Conservation (phyloP, 2,113 vertebrate genomes). For the Spea bombifrons region DNA sequence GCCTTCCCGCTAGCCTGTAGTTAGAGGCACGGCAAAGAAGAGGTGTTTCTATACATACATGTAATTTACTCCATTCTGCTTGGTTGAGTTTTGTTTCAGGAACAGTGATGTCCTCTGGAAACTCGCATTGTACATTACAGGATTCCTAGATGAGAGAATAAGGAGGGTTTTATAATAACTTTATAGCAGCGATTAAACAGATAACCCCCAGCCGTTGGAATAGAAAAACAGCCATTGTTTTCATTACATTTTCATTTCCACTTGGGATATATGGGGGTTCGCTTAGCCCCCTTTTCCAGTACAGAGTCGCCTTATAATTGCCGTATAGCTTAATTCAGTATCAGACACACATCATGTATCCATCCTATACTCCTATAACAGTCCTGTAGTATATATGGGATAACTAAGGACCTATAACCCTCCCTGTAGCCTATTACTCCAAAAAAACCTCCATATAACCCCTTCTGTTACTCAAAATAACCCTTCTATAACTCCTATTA, state of each 20-base stretch:
- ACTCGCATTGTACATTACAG: conserved; percentile 5
- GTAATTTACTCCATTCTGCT: conserved; percentile 25
- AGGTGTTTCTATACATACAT: conserved; percentile 1
- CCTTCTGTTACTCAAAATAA: neutral
- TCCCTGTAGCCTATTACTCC: neutral
- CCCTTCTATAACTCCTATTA: neutral
- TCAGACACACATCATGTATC: no score
- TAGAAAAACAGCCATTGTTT: no score
- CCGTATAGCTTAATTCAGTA: no score
- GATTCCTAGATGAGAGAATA: conserved; percentile 20
- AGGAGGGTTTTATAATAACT: conserved; percentile 17
- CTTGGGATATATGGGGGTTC: no score
- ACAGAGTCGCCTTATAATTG: no score
- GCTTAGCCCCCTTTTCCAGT: no score
- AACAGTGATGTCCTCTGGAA: conserved; percentile 23
- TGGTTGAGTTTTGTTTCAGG: conserved; percentile 30
- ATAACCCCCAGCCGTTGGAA: neutral
- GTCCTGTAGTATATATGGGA: no score
- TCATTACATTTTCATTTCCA: no score
- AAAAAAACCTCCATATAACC: neutral
- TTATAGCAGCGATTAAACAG: neutral
- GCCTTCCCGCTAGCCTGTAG: no score
- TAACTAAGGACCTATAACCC: neutral
- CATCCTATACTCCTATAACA: no score
- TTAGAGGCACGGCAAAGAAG: no score